phyloP scores from a whole-genome alignment of 1,140 invertebrate genomes.

The Drosophila setifemur region DNA sequence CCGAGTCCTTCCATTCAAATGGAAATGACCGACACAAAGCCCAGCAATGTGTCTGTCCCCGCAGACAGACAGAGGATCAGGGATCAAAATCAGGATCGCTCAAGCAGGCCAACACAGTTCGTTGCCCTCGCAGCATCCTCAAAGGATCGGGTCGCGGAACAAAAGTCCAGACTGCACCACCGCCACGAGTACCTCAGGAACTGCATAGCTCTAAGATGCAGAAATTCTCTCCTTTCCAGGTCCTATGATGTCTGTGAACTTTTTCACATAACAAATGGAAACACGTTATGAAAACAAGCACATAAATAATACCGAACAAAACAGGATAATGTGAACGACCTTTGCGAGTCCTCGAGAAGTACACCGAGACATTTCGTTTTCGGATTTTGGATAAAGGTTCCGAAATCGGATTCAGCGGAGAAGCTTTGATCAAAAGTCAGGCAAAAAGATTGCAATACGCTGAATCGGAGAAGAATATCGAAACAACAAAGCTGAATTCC shows the following conservation, averaged over 20 bases:
- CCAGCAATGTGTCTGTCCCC: constrained; percentile 11
- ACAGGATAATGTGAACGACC: constrained; percentile 76
- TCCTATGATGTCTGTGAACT: constrained; percentile 68
- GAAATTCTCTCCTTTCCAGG: constrained; percentile 30
- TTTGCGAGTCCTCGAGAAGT: constrained; percentile 31
- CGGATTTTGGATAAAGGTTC: too few species aligned
- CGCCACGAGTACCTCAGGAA: constrained; percentile 28
- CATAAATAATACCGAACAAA: constrained; percentile 32
- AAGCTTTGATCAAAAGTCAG: too few species aligned
- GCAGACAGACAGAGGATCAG: constrained; percentile 37
- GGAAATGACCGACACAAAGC: constrained; percentile 43
- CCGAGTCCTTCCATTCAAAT: constrained; percentile 47
- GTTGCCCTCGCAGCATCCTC: constrained; percentile 65
- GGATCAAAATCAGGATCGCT: constrained; percentile 15
- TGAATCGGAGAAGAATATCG: too few species aligned
- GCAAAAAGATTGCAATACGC: too few species aligned
- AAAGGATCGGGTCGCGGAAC: constrained; percentile 35
- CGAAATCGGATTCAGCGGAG: too few species aligned
- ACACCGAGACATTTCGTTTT: too few species aligned
- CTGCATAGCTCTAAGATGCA: constrained; percentile 27
- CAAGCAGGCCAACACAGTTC: constrained; percentile 54
- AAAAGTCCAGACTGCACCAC: constrained; percentile 57
- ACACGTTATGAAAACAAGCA: constrained; percentile 56
- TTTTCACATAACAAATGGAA: constrained; percentile 48
- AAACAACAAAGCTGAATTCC: too few species aligned